phyloP scores from a whole-genome alignment of 2,797 vertebrate species.

The Tadarida brasiliensis region DNA sequence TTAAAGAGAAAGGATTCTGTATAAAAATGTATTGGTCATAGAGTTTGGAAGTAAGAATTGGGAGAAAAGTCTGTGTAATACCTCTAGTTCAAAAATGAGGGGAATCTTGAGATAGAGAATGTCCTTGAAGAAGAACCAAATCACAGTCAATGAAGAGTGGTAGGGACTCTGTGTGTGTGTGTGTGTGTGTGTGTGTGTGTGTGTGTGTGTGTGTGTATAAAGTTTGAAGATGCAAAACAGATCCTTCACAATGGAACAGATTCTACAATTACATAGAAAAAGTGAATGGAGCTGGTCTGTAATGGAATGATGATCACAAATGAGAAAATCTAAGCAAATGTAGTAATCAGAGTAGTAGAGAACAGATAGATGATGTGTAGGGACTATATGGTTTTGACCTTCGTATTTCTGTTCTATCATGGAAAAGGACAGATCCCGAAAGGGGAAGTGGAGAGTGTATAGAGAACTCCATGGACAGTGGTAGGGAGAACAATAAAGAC shows the following conservation, averaged over 20 bases:
- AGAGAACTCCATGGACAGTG: not conserved
- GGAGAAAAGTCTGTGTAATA: not conserved
- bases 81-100: not conserved
- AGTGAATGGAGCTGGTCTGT: not conserved
- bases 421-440: not conserved
- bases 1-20: not conserved
- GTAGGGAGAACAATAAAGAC: not conserved
- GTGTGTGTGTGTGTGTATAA: not conserved
- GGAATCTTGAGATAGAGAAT: not conserved
- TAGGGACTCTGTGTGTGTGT: too few species aligned
- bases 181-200: too few species aligned
- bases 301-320: not conserved
- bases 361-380: not conserved
- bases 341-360: not conserved
- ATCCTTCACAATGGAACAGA: not conserved
- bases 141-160: not conserved
- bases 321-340: not conserved
- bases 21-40: not conserved
- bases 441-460: not conserved
- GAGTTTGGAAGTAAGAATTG: not conserved
- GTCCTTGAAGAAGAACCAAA: not conserved
- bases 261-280: not conserved
- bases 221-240: not conserved
- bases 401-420: not conserved
- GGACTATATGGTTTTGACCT: accelerated